Base-by-base conservation (phyloP, 1,140 invertebrate species). In the Physella acuta region DNA sequence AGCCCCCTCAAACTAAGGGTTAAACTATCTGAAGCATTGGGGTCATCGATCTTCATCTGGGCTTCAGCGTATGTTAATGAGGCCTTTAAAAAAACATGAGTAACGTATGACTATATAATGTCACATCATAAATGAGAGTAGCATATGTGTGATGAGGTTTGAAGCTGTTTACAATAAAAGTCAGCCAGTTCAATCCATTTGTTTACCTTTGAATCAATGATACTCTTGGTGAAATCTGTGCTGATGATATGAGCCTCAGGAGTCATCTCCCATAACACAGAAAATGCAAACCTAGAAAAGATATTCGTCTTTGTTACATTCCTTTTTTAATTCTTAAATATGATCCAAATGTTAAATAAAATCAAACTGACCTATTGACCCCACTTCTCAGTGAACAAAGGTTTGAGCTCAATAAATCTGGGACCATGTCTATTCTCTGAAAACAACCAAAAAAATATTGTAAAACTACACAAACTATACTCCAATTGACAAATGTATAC, bases 31-130 rank as follows among this genome's bases (percentile, higher is more conserved):
- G 90, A 87, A 68, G 92, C 89, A 0, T 82, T 86, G 2, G 85
- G 77, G 77, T 97, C 94, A 82, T 99, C 95, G 66, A 98, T 98
- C 70, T 89, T 91, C 55, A 93, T 85, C 84, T 99, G 97, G 0
- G 96, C 97, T 85, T 98, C 92, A 76, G 94, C 94, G 82, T 99
- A 99, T 1, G 95, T 98, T 88, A 98, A 90, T 1, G 95, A 93
- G 58, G 89, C 89, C 80, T 91, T 89, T 0, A 73, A 76, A 51
- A 75, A 39, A 33, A 55, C 61, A 44, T 28, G 14, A 58, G 59
- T 0, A 26, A 44, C 26, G n/a, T n/a, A n/a, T 49, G 44, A 49
- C n/a, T 49, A n/a, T 49, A 49, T 14, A 14, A 49, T n/a, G 11
- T n/a, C 44, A 14, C 44, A n/a, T 49, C 44, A 49, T 11, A 49